A percentile compares a stretch with the other conserved stretches of the same genome.
These are phyloP conservation scores for Corvus hawaiiensis DNA, from an alignment of 2,113 vertebrate genomes.

Conservation along the genomic window DNA sequence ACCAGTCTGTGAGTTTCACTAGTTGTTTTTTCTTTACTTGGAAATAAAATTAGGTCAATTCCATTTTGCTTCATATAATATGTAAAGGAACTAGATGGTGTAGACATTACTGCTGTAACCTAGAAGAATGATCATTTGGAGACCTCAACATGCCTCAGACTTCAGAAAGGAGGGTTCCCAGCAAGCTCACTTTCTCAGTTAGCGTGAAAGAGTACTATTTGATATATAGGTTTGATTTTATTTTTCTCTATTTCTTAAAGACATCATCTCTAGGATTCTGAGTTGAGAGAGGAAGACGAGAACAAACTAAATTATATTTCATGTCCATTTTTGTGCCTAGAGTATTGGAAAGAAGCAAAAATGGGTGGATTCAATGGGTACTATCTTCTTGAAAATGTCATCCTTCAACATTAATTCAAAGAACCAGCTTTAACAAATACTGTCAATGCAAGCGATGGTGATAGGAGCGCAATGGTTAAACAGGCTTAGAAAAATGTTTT, in stretches of 20 bases:
- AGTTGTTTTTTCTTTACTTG: background rate
- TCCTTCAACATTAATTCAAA: background rate
- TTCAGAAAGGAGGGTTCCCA: background rate
- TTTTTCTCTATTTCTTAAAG: background rate
- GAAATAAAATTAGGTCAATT: background rate
- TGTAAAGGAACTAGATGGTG: background rate
- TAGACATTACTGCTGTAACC: background rate
- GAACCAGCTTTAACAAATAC: background rate
- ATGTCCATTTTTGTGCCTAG: background rate
- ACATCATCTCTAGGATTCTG: background rate
- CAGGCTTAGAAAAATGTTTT: background rate
- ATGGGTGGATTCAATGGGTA: background rate
- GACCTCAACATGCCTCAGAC: background rate
- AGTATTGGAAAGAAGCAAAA: background rate
- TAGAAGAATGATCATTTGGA: background rate
- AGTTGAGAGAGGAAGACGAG: background rate
- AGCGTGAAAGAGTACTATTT: background rate
- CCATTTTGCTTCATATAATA: fast-evolving
- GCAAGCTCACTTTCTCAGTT: background rate
- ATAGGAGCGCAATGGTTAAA: background rate
- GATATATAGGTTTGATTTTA: background rate
- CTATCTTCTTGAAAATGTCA: background rate
- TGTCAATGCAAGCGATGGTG: background rate
- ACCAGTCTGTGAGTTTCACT: background rate
- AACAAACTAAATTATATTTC: background rate